Conservation (phyloP, 2,888 invertebrate genomes). For the Miltochrista miniata region DNA sequence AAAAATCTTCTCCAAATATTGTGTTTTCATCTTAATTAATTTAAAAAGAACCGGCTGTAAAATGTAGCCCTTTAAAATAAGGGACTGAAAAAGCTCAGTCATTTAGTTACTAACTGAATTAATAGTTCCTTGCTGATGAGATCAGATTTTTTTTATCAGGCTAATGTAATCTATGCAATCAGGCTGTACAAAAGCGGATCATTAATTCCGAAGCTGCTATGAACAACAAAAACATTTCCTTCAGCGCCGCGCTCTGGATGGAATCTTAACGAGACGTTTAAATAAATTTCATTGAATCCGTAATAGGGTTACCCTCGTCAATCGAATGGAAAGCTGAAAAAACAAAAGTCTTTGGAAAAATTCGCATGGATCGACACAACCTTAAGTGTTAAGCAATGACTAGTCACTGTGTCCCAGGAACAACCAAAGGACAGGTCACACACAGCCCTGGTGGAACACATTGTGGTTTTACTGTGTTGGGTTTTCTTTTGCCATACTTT, state of each 20-base stretch:
- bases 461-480: no score
- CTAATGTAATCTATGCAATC: slow-evolving; percentile 43
- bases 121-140: neutral
- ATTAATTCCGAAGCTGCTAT: slow-evolving; percentile 45
- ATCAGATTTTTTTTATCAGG: slow-evolving; percentile 17
- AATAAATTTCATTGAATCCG: slow-evolving; percentile 59
- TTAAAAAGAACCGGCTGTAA: no score
- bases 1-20: no score
- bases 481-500: no score
- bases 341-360: neutral
- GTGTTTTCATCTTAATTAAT: no score
- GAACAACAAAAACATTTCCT: slow-evolving; percentile 64
- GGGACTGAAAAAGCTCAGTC: no score
- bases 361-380: neutral
- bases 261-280: slow-evolving; percentile 56
- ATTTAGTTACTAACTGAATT: no score
- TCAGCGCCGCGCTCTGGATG: slow-evolving; percentile 35
- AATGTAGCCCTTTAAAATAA: no score
- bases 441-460: no score
- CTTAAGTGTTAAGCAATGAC: no score
- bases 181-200: slow-evolving; percentile 42
- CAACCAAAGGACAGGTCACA: no score
- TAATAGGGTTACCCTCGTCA: slow-evolving; percentile 30
- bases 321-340: neutral
- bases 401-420: no score